Base-by-base conservation (phyloP, 2,113 vertebrate species). In the Dromaius novaehollandiae region DNA sequence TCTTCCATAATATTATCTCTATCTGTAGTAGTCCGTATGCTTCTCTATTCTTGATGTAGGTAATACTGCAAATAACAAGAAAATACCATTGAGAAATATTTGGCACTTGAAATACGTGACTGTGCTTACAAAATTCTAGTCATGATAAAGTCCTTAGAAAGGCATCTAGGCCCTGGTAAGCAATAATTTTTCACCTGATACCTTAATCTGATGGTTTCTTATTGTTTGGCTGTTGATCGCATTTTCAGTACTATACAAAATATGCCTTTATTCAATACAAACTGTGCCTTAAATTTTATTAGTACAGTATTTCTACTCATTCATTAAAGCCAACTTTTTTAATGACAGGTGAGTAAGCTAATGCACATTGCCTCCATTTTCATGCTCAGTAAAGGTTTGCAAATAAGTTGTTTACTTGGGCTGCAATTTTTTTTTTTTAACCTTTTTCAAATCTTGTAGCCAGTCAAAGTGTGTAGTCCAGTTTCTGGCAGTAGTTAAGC, bases 301-400 rank as follows among this genome's bases (percentile, higher is more conserved):
- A 70, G 82, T 42, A 28, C 9, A 55, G 21, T 80, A 18, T 55
- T 89, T 81, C 75, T 80, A 50, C 20, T 93, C 25, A 18, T 58
- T 79, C 44, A 36, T 19, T 77, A 66, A 32, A 28, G 26, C 7
- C 36, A 66, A 16, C 9, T 34, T 56, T 92, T 89, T 82, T 85
- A 76, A 69, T 50, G 55, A 46, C 58, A 73, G 91, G 70, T 96
- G 90, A 92, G 94, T 92, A 91, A 96, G 48, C 19, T 46, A 68
- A 55, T 44, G n/a, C 22, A 26, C 18, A 1, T 56, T 91, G 60
- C 61, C 42, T 93, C 28, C 8, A 26, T 89, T 91, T 94, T 77
- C 64, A 83, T 51, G 22, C 36, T 64, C 46, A 40, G 40, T 36
- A 77, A 71, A 60, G 32, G 42, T 19, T 65, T 5, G 40, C 22